Evolutionary conservation across 2,113 vertebrate genomes (phyloP).

Genomic region (Atherinomorus stipes): DNA sequence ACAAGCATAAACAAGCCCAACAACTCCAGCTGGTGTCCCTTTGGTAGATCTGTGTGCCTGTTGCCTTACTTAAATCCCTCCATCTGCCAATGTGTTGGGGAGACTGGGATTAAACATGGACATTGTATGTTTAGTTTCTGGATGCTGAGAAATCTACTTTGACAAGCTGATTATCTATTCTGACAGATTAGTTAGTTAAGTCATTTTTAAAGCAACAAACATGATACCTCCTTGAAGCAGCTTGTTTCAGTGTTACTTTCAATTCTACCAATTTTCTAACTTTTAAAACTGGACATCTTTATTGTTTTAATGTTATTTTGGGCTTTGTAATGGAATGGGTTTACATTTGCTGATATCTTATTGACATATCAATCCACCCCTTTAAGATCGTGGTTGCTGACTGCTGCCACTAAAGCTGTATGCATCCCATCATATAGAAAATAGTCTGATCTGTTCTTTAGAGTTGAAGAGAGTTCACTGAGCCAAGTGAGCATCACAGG

Average conservation of each 20-base stretch:
- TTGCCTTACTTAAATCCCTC: conserved; percentile 72
- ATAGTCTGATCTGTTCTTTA: background rate
- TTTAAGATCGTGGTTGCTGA: too few species aligned
- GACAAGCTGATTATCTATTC: background rate
- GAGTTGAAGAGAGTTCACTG: background rate
- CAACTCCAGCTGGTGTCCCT: conserved; percentile 68
- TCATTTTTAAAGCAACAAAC: background rate
- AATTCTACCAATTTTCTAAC: background rate
- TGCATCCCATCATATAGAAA: background rate
- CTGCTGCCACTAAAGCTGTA: too few species aligned
- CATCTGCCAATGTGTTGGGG: conserved; percentile 65
- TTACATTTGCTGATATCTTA: too few species aligned
- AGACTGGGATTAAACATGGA: conserved; percentile 33
- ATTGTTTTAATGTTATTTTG: too few species aligned
- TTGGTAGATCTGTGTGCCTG: conserved; percentile 50
- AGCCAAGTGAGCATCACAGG: background rate
- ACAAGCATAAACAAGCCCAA: conserved; percentile 34
- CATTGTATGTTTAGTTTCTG: conserved; percentile 17
- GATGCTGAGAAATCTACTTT: conserved; percentile 1
- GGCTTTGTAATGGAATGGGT: background rate
- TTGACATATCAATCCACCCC: too few species aligned
- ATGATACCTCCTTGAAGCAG: background rate
- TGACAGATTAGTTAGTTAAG: background rate
- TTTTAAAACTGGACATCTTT: background rate
- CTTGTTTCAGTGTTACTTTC: background rate